These are phyloP conservation scores for Pelagia noctiluca DNA, from an alignment of 30 jellyfish, hydroid and myxozoan genomes.

Conservation along the genomic window DNA sequence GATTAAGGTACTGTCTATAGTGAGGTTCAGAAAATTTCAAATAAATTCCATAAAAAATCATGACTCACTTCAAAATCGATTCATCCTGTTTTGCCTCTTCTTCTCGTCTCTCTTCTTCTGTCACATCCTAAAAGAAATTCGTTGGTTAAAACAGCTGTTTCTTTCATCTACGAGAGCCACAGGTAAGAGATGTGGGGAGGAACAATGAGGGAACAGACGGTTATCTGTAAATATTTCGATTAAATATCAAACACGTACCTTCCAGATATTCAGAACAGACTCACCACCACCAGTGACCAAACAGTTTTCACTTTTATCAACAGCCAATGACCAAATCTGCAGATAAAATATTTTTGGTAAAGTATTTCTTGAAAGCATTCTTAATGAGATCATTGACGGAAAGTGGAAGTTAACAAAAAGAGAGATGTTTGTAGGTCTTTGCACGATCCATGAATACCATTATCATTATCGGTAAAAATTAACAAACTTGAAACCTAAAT, in stretches of 20 bases:
- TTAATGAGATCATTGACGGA: too few species aligned
- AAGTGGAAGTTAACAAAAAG: too few species aligned
- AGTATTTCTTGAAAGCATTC: too few species aligned
- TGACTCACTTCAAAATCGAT: conserved; percentile 17
- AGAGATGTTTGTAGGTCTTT: too few species aligned
- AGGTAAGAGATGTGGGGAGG: neutral
- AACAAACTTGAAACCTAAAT: too few species aligned
- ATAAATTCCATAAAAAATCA: neutral
- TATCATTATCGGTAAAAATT: too few species aligned
- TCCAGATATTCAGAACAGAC: conserved; percentile 71
- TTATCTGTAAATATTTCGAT: neutral
- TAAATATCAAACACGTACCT: conserved; percentile 25
- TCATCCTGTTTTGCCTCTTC: conserved; percentile 68
- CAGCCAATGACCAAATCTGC: conserved; percentile 79
- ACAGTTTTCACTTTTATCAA: conserved; percentile 52
- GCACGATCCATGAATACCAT: too few species aligned
- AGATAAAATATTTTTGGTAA: neutral
- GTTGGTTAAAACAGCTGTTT: too few species aligned
- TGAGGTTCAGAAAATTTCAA: neutral
- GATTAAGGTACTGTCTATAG: too few species aligned
- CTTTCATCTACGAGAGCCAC: neutral
- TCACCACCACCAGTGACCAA: conserved; percentile 82
- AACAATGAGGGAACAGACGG: neutral
- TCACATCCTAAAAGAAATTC: conserved; percentile 67
- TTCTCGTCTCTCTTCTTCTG: conserved; percentile 56